Conservation (phyloP, 2,797 vertebrate species). For the Babyrousa celebensis region DNA sequence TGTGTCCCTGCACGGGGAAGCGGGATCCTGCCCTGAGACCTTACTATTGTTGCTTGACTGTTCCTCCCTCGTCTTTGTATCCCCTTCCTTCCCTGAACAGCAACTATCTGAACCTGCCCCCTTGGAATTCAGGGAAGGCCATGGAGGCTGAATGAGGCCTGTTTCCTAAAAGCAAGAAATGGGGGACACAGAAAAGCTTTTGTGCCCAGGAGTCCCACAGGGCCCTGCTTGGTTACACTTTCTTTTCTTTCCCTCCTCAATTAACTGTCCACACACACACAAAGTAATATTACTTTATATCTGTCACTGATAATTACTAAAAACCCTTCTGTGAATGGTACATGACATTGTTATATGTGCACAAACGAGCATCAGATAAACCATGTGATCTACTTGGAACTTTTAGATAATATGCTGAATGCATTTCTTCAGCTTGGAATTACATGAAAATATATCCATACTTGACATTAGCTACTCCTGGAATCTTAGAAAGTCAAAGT, state of each 20-base stretch:
- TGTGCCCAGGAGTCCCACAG: no score
- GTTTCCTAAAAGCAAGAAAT: no score
- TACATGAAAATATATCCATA: not conserved
- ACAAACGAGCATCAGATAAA: conserved; percentile 6
- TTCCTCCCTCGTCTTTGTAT: not conserved
- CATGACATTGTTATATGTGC: not conserved
- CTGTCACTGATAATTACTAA: not conserved
- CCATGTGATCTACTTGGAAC: not conserved
- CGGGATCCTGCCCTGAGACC: no score
- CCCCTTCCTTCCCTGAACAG: no score
- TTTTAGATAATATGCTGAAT: not conserved
- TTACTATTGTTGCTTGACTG: no score
- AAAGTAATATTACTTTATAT: conserved; percentile 8
- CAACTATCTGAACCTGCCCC: no score
- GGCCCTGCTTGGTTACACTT: not conserved
- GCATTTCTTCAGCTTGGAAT: conserved; percentile 3
- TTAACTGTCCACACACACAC: not conserved
- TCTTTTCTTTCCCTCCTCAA: not conserved
- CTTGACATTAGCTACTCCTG: conserved; percentile 3
- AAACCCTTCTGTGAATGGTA: not conserved
- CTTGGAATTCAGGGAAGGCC: no score
- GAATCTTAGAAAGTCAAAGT: conserved; percentile 54
- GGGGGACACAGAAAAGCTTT: no score
- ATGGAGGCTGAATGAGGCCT: no score
- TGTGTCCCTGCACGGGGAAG: no score